Conservation (phyloP, 1,140 invertebrate species). For the Lineus longissimus region DNA sequence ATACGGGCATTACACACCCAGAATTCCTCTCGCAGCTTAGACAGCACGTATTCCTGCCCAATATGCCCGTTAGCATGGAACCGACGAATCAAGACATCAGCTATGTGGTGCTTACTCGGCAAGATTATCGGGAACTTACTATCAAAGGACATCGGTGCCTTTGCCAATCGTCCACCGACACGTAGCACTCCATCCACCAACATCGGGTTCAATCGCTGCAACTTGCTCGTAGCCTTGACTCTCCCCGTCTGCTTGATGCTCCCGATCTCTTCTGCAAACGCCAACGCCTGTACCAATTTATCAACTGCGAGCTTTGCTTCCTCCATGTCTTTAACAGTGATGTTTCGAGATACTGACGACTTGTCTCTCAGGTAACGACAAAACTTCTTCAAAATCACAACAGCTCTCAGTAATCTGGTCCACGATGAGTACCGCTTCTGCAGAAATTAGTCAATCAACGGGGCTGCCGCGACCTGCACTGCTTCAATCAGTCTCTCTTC, state of each 20-base stretch:
- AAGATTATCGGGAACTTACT: slow-evolving; percentile 15
- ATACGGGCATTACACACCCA: slow-evolving; percentile 10
- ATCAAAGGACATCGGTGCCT: not conserved
- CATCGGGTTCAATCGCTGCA: slow-evolving; percentile 1
- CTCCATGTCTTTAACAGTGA: not conserved
- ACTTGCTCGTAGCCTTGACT: not conserved
- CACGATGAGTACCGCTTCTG: too few relatives aligned
- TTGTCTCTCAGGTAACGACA: too few relatives aligned
- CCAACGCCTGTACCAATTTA: slow-evolving; percentile 5
- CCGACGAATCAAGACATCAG: slow-evolving; percentile 5
- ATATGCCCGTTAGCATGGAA: slow-evolving; percentile 11
- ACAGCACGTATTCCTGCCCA: slow-evolving; percentile 11
- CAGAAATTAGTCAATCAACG: too few relatives aligned
- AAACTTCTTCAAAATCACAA: too few relatives aligned
- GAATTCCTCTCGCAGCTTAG: slow-evolving; percentile 15
- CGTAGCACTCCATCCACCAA: slow-evolving; percentile 13
- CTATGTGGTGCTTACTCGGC: slow-evolving; percentile 8
- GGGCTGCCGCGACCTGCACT: too few relatives aligned
- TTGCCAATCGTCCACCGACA: slow-evolving; percentile 1
- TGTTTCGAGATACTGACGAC: not conserved
- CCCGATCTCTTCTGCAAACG: slow-evolving; percentile 5
- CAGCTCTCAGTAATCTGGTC: too few relatives aligned
- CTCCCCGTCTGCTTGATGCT: not conserved
- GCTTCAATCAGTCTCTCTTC: too few relatives aligned
- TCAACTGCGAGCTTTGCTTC: not conserved